phyloP scores from a whole-genome alignment of 2,797 vertebrate genomes.

The Scleropages formosus region DNA sequence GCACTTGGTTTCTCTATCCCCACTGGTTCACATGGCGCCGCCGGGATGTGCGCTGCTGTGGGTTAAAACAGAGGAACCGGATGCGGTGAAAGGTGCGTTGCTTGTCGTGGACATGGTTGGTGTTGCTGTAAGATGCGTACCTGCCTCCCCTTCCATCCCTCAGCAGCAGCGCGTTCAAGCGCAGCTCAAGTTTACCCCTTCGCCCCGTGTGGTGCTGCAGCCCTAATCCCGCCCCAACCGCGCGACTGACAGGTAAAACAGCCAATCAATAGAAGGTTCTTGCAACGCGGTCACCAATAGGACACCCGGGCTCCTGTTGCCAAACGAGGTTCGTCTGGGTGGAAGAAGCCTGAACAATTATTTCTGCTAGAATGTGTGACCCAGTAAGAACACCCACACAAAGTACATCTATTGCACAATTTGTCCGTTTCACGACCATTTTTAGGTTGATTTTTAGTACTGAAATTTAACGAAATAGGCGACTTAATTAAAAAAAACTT shows the following conservation, averaged over 20 bases:
- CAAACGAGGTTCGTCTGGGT: constrained; percentile 42
- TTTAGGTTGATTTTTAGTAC: too few species aligned
- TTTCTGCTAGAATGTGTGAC: too few species aligned
- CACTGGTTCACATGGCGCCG: constrained; percentile 21
- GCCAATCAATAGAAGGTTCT: constrained; percentile 46
- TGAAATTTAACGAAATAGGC: neutral
- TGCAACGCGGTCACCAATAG: constrained; percentile 26
- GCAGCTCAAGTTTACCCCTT: constrained; percentile 51
- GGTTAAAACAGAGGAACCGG: neutral
- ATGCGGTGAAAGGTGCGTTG: constrained; percentile 37
- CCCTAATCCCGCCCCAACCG: constrained; percentile 33
- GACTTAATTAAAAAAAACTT: too few species aligned
- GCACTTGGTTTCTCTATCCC: constrained; percentile 12
- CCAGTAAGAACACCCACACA: too few species aligned
- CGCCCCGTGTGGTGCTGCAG: constrained; percentile 50
- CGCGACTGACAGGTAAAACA: constrained; percentile 51
- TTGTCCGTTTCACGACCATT: too few species aligned
- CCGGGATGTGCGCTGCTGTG: neutral
- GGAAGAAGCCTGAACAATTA: too few species aligned
- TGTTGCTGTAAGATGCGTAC: constrained; percentile 21
- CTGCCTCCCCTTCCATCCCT: constrained; percentile 49
- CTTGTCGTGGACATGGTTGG: constrained; percentile 47
- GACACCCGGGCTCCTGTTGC: constrained; percentile 54
- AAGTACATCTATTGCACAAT: too few species aligned
- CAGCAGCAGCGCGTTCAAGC: constrained; percentile 43